These are phyloP conservation scores for Myotis vivesi DNA, from an alignment of 2,797 vertebrate genomes.

Conservation along the genomic window DNA sequence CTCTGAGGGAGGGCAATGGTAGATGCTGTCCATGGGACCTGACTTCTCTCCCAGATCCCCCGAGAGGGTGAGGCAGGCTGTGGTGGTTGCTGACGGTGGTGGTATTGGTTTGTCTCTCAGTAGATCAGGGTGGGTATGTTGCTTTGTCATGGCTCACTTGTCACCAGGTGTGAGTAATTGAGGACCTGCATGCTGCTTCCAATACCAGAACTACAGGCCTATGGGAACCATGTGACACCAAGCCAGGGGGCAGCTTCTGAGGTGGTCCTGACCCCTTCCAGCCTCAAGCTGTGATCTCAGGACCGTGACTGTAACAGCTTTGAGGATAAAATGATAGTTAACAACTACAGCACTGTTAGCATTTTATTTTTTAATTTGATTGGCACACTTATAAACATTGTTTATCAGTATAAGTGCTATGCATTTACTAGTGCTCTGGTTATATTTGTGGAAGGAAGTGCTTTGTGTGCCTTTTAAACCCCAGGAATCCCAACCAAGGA, in stretches of 20 bases:
- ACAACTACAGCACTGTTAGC: neutral
- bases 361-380: constrained; percentile 19
- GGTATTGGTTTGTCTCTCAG: neutral
- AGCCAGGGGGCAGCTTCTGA: neutral
- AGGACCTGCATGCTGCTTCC: neutral
- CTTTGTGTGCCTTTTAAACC: neutral
- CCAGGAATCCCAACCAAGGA: neutral
- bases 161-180: neutral
- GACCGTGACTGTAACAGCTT: neutral
- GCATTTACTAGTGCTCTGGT: neutral
- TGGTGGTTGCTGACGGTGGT: neutral
- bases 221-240: neutral
- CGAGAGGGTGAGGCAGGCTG: neutral
- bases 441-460: neutral
- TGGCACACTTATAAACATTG: neutral
- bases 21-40: neutral
- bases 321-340: neutral
- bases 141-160: neutral
- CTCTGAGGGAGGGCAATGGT: neutral
- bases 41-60: neutral
- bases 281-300: neutral
- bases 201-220: neutral
- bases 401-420: neutral
- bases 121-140: neutral
- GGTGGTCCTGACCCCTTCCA: neutral